Percentiles rank a stretch among this genome's conserved stretches.
Evolutionary conservation across 23 tunicate genomes (phyloP).

Genomic region (Halocynthia aurantium): DNA sequence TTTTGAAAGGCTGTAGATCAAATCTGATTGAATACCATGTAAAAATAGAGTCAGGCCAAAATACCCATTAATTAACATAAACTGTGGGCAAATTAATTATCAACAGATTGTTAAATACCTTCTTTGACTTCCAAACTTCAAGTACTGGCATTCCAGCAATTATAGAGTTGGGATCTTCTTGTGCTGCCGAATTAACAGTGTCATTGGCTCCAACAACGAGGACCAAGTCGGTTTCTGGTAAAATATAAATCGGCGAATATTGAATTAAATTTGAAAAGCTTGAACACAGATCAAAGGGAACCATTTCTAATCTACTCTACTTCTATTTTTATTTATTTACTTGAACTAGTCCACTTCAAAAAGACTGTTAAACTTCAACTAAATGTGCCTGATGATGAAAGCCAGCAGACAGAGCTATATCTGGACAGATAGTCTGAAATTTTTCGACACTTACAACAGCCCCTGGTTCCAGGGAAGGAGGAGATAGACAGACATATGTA

Average conservation of each 20-base stretch:
- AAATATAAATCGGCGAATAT: background rate
- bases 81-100: background rate
- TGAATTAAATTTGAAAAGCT: background rate
- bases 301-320: too few relatives aligned
- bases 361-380: background rate
- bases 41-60: too few relatives aligned
- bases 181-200: slow-evolving; percentile 97
- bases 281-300: background rate
- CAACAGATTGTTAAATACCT: slow-evolving; percentile 24
- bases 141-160: slow-evolving; percentile 99
- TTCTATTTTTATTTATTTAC: background rate
- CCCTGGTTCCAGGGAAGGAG: too few relatives aligned
- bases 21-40: too few relatives aligned
- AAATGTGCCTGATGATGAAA: too few relatives aligned
- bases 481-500: too few relatives aligned
- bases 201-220: slow-evolving; percentile 95
- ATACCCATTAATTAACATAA: too few relatives aligned
- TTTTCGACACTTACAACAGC: too few relatives aligned
- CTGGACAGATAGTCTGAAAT: too few relatives aligned
- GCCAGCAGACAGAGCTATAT: too few relatives aligned
- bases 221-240: slow-evolving; percentile 79
- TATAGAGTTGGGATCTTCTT: slow-evolving; percentile 91
- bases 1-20: too few relatives aligned
- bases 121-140: slow-evolving; percentile 92
- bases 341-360: background rate